phyloP scores from a whole-genome alignment of 2,888 invertebrate species.

The Eremobia ochroleuca region DNA sequence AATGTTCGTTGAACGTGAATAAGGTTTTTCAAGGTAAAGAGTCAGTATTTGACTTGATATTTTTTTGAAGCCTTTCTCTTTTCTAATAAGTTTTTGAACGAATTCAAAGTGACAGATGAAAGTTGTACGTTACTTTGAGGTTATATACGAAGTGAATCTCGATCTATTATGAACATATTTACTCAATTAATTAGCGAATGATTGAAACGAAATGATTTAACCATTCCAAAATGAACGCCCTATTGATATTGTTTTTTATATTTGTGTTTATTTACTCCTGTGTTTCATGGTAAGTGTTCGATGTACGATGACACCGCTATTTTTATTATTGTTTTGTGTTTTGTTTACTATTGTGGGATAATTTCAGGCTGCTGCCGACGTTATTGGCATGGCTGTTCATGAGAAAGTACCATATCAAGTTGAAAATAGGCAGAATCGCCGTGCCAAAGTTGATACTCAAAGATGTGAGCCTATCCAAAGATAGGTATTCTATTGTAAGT shows the following conservation, averaged over 20 bases:
- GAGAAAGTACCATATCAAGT: constrained; percentile 94
- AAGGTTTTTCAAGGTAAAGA: background rate
- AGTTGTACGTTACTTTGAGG: constrained; percentile 59
- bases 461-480: constrained; percentile 95
- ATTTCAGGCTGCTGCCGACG: constrained; percentile 94
- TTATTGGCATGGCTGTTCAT: constrained; percentile 95
- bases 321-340: constrained; percentile 80
- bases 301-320: constrained; percentile 69
- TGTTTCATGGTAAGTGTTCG: constrained; percentile 91
- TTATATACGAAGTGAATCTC: constrained; percentile 60
- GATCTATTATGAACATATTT: constrained; percentile 58
- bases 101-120: constrained; percentile 55
- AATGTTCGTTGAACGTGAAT: background rate
- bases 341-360: constrained; percentile 72
- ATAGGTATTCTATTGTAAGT: constrained; percentile 94
- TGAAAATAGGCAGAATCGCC: constrained; percentile 95
- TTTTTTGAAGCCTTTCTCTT: constrained; percentile 2
- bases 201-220: constrained; percentile 71
- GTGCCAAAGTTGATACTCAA: constrained; percentile 95
- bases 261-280: constrained; percentile 90
- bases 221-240: constrained; percentile 80
- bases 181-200: constrained; percentile 60
- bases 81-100: constrained; percentile 54
- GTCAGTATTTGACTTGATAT: background rate
- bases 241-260: constrained; percentile 83